Conservation (phyloP, 2,888 invertebrate species). For the Allolobophora icterica region DNA sequence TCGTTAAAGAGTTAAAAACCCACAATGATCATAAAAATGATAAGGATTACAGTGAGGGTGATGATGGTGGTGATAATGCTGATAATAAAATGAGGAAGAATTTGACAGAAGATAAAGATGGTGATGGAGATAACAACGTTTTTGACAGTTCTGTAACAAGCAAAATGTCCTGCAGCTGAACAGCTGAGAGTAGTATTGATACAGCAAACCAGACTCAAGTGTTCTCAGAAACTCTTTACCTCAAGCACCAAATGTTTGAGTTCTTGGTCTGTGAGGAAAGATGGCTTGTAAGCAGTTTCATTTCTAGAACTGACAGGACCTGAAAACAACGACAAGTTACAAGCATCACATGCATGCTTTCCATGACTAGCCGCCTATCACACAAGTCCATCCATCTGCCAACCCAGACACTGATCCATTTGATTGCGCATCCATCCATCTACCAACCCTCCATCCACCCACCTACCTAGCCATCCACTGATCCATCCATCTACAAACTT, state of each 20-base stretch:
- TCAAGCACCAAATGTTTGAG: conserved; percentile 97
- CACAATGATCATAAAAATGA: not conserved
- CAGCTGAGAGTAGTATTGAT: not conserved
- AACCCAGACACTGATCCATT: not conserved
- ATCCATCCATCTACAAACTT: not conserved
- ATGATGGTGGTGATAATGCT: not conserved
- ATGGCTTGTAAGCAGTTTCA: conserved; percentile 96
- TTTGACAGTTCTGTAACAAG: not conserved
- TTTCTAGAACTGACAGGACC: conserved; percentile 91
- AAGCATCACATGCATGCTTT: not conserved
- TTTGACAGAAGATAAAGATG: not conserved
- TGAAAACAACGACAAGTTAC: conserved; percentile 60
- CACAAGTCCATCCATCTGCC: not conserved
- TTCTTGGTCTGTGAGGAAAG: conserved; percentile 98
- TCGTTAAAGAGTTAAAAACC: too few species aligned
- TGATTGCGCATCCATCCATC: not conserved
- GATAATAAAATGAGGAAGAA: not conserved
- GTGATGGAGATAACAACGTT: not conserved
- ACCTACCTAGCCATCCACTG: not conserved
- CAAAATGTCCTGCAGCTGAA: not conserved
- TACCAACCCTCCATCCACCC: not conserved
- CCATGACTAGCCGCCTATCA: not conserved
- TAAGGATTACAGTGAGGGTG: not conserved
- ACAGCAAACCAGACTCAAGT: not conserved
- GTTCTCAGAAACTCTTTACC: conserved; percentile 54